Conservation (phyloP, 1,140 invertebrate genomes). For the Amyelois transitella region DNA sequence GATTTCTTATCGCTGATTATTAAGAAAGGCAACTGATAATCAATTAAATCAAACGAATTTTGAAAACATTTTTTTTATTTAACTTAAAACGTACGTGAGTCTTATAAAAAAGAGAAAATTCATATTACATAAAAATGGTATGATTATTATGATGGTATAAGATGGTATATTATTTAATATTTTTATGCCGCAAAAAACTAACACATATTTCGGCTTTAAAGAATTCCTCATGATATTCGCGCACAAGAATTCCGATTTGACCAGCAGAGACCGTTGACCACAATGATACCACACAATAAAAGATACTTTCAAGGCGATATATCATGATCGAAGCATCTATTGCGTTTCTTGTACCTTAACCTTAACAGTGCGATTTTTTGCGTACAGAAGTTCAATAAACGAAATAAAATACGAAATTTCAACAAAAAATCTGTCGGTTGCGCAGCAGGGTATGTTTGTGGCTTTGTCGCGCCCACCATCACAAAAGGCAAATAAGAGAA, state of each 20-base stretch:
- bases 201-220: too few relatives aligned
- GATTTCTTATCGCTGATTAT: too few relatives aligned
- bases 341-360: conserved; percentile 42
- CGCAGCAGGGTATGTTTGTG: conserved; percentile 68
- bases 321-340: conserved; percentile 54
- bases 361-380: conserved; percentile 30
- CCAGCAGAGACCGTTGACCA: conserved; percentile 23
- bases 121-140: too few relatives aligned
- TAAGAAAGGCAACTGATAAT: too few relatives aligned
- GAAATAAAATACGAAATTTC: conserved; percentile 70
- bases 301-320: conserved; percentile 49
- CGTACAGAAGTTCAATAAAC: conserved; percentile 45
- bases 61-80: too few relatives aligned
- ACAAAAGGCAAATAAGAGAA: conserved; percentile 73
- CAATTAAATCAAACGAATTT: too few relatives aligned
- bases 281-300: conserved; percentile 39
- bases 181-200: too few relatives aligned
- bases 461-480: conserved; percentile 70
- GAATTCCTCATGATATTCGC: not conserved
- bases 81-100: too few relatives aligned
- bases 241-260: not conserved
- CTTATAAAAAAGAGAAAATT: too few relatives aligned
- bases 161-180: too few relatives aligned
- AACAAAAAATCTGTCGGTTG: conserved; percentile 57
- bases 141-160: too few relatives aligned